Base-by-base conservation (phyloP, 2,113 vertebrate genomes). In the Thryonomys swinderianus region DNA sequence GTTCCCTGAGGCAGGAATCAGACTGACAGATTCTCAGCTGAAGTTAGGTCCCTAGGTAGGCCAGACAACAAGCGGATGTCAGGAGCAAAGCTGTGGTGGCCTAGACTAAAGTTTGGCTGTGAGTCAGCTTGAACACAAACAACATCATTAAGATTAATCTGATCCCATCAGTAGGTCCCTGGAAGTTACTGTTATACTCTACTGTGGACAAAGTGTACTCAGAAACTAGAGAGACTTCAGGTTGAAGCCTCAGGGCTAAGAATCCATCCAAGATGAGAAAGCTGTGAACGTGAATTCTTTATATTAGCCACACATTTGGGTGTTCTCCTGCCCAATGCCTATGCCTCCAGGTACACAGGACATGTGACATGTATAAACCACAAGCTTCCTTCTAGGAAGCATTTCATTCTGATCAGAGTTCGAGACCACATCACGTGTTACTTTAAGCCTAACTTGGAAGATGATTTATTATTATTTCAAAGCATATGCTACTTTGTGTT, bases 391-490 rank as follows among this genome's bases (percentile, higher is more conserved):
- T 96, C 93, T 92, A 94, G 88, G 95, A 95, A 95, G 66, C 20
- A 88, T 88, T 93, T 71, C 37, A 93, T 79, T 80, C 42, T 74
- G 69, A 88, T 73, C n/a, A 73, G 87, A 94, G 42, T 85, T 97
- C 91, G 87, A 84, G 88, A 84, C 45, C 61, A 90, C 32, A 88
- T 86, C 71, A 83, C 94, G 83, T 93, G 48, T 82, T 94, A 94
- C 93, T 97, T 95, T 91, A 92, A 92, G 34, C 67, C 67, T 92
- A 93, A 88, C 18, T 83, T 89, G 95, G 93, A 94, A 85, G 91
- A 88, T 96, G 79, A 96, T 94, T 94, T 95, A 91, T 96, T 97
- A 42, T 94, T 48, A 89, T 91, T 96, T 96, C 86, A 95, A 85
- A 95, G 67, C 88, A 80, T 93, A 97, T 95, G 88, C 62, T 96